Evolutionary conservation across 37 sponge, comb jelly and placozoan genomes (phyloP).

Genomic region (Amphimedon queenslandica): DNA sequence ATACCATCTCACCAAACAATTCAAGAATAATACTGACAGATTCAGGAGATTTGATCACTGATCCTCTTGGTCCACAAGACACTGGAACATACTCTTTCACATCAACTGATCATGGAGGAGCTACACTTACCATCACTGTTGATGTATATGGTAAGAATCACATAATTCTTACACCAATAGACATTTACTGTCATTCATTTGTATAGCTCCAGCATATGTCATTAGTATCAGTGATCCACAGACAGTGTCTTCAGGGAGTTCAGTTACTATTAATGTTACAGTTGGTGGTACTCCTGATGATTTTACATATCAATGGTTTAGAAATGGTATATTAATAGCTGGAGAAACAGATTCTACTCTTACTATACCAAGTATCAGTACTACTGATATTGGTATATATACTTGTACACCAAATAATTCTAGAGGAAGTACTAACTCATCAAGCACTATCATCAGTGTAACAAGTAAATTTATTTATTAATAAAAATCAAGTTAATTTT

Average conservation of each 20-base stretch:
- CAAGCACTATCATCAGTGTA: not conserved
- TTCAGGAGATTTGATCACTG: not conserved
- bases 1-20: not conserved
- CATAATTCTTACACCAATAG: no score
- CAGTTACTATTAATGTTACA: not conserved
- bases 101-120: not conserved
- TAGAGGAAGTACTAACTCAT: not conserved
- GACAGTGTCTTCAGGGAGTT: not conserved
- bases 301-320: constrained; percentile 1
- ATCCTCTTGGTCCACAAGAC: not conserved
- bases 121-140: not conserved
- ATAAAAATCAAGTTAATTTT: no score
- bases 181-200: no score
- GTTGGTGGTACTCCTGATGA: not conserved
- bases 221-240: not conserved
- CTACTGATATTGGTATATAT: not conserved
- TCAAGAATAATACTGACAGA: not conserved
- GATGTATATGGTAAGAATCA: no score
- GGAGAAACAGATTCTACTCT: not conserved
- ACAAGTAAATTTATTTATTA: no score
- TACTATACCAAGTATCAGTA: not conserved
- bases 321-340: not conserved
- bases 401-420: not conserved
- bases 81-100: not conserved
- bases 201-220: not conserved